phyloP scores from a whole-genome alignment of 2,797 vertebrate species.

The Anas flavirostris region DNA sequence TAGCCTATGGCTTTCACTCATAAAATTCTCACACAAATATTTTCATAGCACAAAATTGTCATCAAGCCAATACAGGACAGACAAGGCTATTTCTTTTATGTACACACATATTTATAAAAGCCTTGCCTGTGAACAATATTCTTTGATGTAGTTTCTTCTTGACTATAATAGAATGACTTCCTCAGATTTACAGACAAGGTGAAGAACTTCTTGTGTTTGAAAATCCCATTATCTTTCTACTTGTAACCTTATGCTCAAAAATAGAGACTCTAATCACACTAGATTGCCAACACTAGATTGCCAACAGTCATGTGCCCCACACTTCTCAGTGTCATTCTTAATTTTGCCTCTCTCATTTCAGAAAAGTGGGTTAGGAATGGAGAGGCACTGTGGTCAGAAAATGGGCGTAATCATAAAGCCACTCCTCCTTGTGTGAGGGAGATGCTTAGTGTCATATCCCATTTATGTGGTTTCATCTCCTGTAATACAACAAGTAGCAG shows the following conservation, averaged over 20 bases:
- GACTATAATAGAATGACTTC: neutral
- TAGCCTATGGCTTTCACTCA: neutral
- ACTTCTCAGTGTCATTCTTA: neutral
- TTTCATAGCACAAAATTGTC: neutral
- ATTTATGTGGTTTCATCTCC: neutral
- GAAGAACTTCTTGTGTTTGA: neutral
- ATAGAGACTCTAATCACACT: neutral
- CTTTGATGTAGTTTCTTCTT: neutral
- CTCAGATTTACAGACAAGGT: neutral
- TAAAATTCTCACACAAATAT: neutral
- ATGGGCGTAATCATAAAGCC: neutral
- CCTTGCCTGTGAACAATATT: too few species aligned
- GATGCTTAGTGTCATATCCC: neutral
- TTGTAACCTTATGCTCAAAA: neutral
- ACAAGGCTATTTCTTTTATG: neutral
- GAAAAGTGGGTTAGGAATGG: neutral
- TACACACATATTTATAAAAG: neutral
- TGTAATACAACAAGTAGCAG: neutral
- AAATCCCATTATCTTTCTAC: neutral
- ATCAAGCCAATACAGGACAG: neutral
- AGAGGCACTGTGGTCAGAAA: neutral
- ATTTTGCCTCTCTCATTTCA: neutral
- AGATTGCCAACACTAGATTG: neutral
- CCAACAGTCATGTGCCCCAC: fast-evolving
- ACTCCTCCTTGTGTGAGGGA: neutral